phyloP scores from a whole-genome alignment of 2,888 invertebrate genomes.

The Synergus itoensis region DNA sequence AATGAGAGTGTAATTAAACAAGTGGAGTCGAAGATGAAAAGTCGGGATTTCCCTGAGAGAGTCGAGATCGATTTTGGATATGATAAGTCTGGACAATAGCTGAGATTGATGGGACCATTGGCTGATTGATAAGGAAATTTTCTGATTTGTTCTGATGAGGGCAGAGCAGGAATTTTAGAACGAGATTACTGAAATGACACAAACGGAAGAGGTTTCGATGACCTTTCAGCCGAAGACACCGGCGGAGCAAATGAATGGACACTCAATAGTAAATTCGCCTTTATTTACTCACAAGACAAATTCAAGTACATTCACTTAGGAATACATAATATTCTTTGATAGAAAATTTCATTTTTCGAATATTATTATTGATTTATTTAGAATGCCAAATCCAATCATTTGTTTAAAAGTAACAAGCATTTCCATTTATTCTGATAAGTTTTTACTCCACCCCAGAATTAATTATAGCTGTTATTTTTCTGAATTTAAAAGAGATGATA shows the following conservation, averaged over 20 bases:
- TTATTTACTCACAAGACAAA: background rate
- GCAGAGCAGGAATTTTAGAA: background rate
- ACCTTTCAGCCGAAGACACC: slow-evolving; percentile 57
- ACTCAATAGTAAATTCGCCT: slow-evolving; percentile 56
- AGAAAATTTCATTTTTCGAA: background rate
- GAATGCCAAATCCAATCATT: too few species aligned
- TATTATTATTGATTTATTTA: background rate
- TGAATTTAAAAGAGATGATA: too few species aligned
- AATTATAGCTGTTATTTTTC: too few species aligned
- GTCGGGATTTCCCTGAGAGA: background rate
- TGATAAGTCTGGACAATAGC: background rate
- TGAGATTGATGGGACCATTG: background rate
- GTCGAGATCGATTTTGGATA: background rate
- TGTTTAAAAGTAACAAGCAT: too few species aligned
- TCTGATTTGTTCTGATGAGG: background rate
- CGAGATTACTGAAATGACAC: slow-evolving; percentile 55
- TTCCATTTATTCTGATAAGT: too few species aligned
- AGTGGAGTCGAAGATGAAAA: background rate
- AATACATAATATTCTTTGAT: background rate
- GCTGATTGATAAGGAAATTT: background rate
- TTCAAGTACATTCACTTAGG: background rate
- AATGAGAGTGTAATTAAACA: slow-evolving; percentile 8
- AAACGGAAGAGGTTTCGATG: slow-evolving; percentile 54
- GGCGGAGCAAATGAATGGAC: slow-evolving; percentile 60
- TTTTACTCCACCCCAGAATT: too few species aligned